phyloP scores from a whole-genome alignment of 2,113 vertebrate genomes.

The Motacilla tschutschensis region DNA sequence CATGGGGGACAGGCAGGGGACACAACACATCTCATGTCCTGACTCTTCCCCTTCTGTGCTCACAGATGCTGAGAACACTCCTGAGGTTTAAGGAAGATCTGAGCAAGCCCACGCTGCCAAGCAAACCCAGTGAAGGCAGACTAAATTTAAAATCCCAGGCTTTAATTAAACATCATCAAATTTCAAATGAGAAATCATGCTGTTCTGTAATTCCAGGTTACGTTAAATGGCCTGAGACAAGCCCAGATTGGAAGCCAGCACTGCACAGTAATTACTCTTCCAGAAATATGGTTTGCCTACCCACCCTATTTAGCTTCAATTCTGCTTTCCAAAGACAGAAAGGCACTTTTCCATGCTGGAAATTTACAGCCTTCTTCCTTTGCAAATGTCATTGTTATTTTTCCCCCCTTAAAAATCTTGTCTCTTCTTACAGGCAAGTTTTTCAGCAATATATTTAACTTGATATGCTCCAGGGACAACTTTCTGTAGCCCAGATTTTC shows the following conservation, averaged over 20 bases:
- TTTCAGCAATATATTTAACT: not conserved
- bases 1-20: not conserved
- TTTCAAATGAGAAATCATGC: slow-evolving; percentile 61
- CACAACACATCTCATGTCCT: not conserved
- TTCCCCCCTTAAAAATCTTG: not conserved
- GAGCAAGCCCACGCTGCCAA: slow-evolving; percentile 25
- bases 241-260: slow-evolving; percentile 57
- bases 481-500: not conserved
- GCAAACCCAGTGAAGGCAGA: slow-evolving; percentile 18
- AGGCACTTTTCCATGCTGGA: slow-evolving; percentile 53
- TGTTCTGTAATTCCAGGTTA: slow-evolving; percentile 66
- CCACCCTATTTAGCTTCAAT: slow-evolving; percentile 34
- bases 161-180: slow-evolving; percentile 57
- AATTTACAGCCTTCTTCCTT: slow-evolving; percentile 56
- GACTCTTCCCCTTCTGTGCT: not conserved
- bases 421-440: not conserved
- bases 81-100: slow-evolving; percentile 25
- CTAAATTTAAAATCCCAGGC: slow-evolving; percentile 60
- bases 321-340: slow-evolving; percentile 49
- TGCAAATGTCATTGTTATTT: slow-evolving; percentile 53
- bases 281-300: slow-evolving; percentile 56
- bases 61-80: not conserved
- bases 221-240: slow-evolving; percentile 47
- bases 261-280: slow-evolving; percentile 54
- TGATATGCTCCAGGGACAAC: not conserved